Conservation (phyloP, 2,113 vertebrate genomes). For the Eulacestoma nigropectus region DNA sequence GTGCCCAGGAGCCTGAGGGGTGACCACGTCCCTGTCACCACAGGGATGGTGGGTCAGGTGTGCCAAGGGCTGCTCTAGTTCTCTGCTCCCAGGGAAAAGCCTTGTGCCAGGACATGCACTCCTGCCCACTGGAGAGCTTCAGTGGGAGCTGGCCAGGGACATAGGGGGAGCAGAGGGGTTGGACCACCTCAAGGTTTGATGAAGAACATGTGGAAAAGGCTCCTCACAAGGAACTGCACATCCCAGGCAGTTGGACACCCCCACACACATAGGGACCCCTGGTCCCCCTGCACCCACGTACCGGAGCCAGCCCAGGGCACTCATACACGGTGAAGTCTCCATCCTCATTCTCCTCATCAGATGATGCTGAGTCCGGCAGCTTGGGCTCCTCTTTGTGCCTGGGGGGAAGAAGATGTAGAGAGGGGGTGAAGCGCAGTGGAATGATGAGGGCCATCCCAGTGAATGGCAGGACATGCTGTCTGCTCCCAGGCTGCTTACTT, state of each 20-base stretch:
- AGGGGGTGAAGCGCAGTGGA: background rate
- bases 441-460: background rate
- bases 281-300: background rate
- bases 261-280: fast-evolving
- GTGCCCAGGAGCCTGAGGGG: background rate
- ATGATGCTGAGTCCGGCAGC: conserved; percentile 78
- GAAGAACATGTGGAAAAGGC: background rate
- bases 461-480: background rate
- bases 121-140: background rate
- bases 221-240: background rate
- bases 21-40: background rate
- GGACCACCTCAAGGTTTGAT: background rate
- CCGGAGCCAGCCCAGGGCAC: conserved; percentile 93
- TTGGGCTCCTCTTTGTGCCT: conserved; percentile 88
- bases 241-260: background rate
- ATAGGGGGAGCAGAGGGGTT: background rate
- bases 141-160: background rate
- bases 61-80: background rate
- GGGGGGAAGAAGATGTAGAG: background rate
- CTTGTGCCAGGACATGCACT: background rate
- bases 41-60: background rate
- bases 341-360: conserved; percentile 91
- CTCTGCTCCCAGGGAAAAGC: background rate
- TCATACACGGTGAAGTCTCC: conserved; percentile 96
- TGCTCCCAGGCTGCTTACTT: conserved; percentile 71